Conservation (phyloP, 2,888 invertebrate species). For the Ectobius pallidus region DNA sequence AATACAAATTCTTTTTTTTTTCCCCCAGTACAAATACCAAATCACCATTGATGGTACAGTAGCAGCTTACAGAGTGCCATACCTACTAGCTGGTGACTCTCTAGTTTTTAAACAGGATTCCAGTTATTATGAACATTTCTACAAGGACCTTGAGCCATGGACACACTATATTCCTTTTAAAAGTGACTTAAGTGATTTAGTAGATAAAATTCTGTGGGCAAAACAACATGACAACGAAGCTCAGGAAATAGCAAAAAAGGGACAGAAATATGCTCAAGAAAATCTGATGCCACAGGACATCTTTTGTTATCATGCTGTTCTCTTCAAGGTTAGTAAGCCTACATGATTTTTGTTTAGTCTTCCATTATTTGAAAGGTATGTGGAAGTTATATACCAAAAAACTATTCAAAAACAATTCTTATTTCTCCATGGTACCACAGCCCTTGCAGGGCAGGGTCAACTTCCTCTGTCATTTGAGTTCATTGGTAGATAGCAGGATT, state of each 20-base stretch:
- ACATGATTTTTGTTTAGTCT: not conserved
- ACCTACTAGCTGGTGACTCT: constrained; percentile 86
- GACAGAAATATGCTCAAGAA: constrained; percentile 73
- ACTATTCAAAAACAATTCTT: no score
- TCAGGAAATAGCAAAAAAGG: constrained; percentile 67
- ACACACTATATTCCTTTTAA: constrained; percentile 85
- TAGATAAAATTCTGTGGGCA: constrained; percentile 81
- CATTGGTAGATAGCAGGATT: no score
- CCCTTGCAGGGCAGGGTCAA: no score
- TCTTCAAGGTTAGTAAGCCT: constrained; percentile 63
- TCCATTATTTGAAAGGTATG: not conserved
- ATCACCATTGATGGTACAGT: constrained; percentile 95
- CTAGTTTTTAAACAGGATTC: constrained; percentile 92
- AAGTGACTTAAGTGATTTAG: constrained; percentile 78
- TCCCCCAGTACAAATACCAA: constrained; percentile 90
- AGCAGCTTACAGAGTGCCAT: constrained; percentile 93
- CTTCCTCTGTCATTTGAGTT: no score
- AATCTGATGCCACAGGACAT: constrained; percentile 83
- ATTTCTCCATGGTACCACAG: no score
- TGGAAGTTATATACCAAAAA: not conserved
- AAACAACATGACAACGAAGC: constrained; percentile 72
- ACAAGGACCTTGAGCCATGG: constrained; percentile 73
- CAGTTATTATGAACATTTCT: constrained; percentile 94
- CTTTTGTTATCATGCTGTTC: constrained; percentile 83
- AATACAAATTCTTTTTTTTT: no score